Conservation (phyloP, 2,797 vertebrate species). For the Echiichthys vipera region DNA sequence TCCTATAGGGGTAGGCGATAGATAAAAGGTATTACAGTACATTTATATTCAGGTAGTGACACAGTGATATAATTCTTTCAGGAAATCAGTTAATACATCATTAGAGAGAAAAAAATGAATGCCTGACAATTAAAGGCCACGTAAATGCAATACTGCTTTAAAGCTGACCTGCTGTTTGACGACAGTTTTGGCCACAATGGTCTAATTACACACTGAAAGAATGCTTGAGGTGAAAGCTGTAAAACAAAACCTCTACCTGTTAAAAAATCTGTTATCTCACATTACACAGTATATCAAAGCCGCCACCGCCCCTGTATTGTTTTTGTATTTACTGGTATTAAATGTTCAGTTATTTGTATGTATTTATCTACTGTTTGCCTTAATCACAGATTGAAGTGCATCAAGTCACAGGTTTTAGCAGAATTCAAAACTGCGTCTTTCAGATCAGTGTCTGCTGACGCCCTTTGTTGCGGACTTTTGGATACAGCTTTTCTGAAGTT, state of each 20-base stretch:
- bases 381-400: not conserved
- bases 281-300: not conserved
- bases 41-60: not conserved
- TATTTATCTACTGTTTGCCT: not conserved
- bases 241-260: not conserved
- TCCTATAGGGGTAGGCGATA: no score
- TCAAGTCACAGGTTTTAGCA: no score
- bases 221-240: not conserved
- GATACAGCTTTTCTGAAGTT: no score
- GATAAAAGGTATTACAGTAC: not conserved
- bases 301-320: not conserved
- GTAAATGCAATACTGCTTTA: conserved; percentile 11
- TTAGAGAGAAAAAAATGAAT: no score
- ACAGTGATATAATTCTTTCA: not conserved
- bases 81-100: no score
- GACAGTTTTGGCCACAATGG: no score
- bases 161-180: conserved; percentile 6
- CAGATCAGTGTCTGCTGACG: not conserved
- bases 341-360: not conserved
- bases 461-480: not conserved
- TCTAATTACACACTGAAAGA: not conserved
- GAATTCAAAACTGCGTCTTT: no score
- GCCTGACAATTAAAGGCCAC: not conserved
- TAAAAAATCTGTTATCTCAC: not conserved
- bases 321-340: not conserved